Evolutionary conservation across 2,113 vertebrate genomes (phyloP).

Genomic region (Nannospalax galili): DNA sequence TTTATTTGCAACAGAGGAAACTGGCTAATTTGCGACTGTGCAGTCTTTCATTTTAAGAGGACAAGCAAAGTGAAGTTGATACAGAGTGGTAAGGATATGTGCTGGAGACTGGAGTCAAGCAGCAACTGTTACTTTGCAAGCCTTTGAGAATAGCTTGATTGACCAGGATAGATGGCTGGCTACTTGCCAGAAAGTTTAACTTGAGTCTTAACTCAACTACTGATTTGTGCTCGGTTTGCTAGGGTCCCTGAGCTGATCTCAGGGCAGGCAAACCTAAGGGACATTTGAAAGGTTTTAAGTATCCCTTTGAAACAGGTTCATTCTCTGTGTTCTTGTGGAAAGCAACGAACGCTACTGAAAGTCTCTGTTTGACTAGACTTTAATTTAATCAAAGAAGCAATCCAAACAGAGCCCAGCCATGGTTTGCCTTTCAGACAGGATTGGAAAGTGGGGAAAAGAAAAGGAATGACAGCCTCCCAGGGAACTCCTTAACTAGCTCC

Average conservation of each 20-base stretch:
- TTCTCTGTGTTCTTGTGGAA: constrained; percentile 10
- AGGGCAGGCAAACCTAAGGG: neutral
- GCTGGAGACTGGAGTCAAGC: constrained; percentile 56
- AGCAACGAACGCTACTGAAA: constrained; percentile 12
- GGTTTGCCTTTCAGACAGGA: constrained; percentile 35
- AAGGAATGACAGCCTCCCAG: neutral
- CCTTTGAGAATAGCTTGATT: constrained; percentile 59
- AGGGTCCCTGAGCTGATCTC: constrained; percentile 5
- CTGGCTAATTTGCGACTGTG: constrained; percentile 54
- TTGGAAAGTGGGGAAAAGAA: neutral
- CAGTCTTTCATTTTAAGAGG: constrained; percentile 66
- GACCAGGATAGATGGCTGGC: neutral
- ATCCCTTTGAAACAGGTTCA: constrained; percentile 28
- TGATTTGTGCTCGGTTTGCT: neutral
- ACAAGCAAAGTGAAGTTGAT: constrained; percentile 65
- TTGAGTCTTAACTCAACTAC: constrained; percentile 27
- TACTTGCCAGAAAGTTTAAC: constrained; percentile 14
- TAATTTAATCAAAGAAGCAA: constrained; percentile 58
- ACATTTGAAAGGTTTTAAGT: neutral
- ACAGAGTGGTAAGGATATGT: constrained; percentile 64
- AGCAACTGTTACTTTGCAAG: constrained; percentile 63
- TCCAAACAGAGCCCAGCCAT: neutral
- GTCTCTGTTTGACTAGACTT: constrained; percentile 32
- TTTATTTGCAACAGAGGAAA: constrained; percentile 66
- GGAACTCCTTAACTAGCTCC: neutral